phyloP scores from a whole-genome alignment of 2,888 invertebrate species.

The Cacoxenus indagator region DNA sequence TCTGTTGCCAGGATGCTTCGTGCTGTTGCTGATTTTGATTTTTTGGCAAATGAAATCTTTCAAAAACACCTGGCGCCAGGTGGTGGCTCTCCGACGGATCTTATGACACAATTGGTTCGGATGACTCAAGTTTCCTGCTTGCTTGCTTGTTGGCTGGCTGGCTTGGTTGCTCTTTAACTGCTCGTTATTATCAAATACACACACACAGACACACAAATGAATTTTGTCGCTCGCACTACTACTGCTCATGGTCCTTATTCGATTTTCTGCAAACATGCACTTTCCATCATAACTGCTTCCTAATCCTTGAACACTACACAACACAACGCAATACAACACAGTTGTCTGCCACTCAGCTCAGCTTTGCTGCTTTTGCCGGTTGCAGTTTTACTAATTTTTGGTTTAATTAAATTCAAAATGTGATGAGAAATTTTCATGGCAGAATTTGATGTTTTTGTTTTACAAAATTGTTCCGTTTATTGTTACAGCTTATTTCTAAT shows the following conservation, averaged over 20 bases:
- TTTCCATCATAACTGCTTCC: slow-evolving; percentile 37
- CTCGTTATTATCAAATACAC: background rate
- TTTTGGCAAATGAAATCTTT: slow-evolving; percentile 11
- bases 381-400: slow-evolving; percentile 53
- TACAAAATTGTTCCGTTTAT: background rate
- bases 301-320: slow-evolving; percentile 55
- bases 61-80: slow-evolving; percentile 14
- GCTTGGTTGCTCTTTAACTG: background rate
- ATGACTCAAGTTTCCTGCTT: background rate
- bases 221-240: slow-evolving; percentile 23
- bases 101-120: too few species aligned
- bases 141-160: background rate
- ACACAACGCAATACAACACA: too few species aligned
- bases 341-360: too few species aligned
- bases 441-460: background rate
- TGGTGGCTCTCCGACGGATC: too few species aligned
- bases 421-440: slow-evolving; percentile 42
- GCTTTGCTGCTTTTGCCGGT: slow-evolving; percentile 42
- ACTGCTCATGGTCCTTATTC: slow-evolving; percentile 43
- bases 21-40: slow-evolving; percentile 9
- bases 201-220: background rate
- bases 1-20: background rate
- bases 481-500: background rate
- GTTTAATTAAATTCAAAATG: slow-evolving; percentile 66
- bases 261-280: slow-evolving; percentile 67